Percentiles rank a stretch among this genome's conserved stretches.
Conservation (phyloP, 2,113 vertebrate genomes). For the Paradoxurus hermaphroditus region DNA sequence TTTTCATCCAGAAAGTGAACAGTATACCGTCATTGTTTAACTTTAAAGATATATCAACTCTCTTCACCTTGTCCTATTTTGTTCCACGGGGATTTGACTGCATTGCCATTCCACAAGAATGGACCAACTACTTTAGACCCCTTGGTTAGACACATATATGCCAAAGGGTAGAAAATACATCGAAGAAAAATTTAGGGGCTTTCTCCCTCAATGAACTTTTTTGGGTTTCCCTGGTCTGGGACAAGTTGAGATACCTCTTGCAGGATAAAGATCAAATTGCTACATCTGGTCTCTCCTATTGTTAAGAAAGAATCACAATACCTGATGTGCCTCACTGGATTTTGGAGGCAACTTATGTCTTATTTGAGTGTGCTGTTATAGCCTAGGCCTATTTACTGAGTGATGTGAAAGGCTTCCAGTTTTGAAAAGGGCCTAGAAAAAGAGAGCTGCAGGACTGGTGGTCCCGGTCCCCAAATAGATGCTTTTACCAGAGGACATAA, state of each 20-base stretch:
- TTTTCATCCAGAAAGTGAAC: neutral
- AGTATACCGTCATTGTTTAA: neutral
- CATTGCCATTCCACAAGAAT: neutral
- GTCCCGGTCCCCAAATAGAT: neutral
- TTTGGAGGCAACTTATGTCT: neutral
- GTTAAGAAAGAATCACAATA: neutral
- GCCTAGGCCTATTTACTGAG: neutral
- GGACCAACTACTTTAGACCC: neutral
- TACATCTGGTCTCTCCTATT: neutral
- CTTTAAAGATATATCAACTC: neutral
- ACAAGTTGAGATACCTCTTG: neutral
- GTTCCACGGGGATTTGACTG: neutral
- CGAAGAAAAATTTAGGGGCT: neutral
- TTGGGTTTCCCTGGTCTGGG: neutral
- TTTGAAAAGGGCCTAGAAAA: neutral
- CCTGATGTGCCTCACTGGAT: neutral
- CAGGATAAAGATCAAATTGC: neutral
- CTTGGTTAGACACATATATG: neutral
- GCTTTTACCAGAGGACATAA: neutral
- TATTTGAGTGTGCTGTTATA: neutral
- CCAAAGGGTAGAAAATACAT: neutral
- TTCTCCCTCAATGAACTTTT: neutral
- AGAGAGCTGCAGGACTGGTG: neutral
- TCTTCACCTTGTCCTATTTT: neutral
- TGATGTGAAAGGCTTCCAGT: neutral